Evolutionary conservation across 1,140 invertebrate species (phyloP), one percentile per base, ranked within the genome.

Genomic region (Aphelinus atriplicis): DNA sequence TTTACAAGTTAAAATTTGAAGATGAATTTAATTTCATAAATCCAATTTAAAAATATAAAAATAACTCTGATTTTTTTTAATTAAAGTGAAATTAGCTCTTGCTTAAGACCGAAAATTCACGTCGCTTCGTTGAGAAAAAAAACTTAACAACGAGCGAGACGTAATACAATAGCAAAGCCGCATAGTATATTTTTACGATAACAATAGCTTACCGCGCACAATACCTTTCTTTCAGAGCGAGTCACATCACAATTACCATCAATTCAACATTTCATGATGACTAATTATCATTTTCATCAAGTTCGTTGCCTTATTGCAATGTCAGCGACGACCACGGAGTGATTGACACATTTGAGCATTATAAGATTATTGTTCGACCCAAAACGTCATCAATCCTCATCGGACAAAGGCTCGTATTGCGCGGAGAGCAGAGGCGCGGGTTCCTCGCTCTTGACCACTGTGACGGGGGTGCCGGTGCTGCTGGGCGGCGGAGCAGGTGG

Each of bases 381-480:
- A 60, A 67, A 71, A 71, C 79, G 26, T 26, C 26, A 85, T 88
- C 86, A 96, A 90, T 96, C 95, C 88, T 96, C 95, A 88, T 96
- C 95, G 71, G 94, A 95, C 1, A 96, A 89, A 43, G 94, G 93
- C 86, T 96, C 95, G 86, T 96, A 96, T 85, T 96, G 94, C 72
- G 93, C 92, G 42, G 93, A 94, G 80, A 96, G 90, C 64, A 96
- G 88, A 50, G 94, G 94, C 80, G 94, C 94, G 43, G 94, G 93
- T 86, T 95, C 94, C 56, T 89, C 85, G 75, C 86, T 87, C 77
- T 88, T 84, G 46, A 89, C 79, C 79, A 87, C 83, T 78, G 88
- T 81, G 63, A 87, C 87, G 0, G 80, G 70, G 0, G 82, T 75
- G 4, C 78, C 79, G 1, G 82, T 81, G 5, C 81, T 83, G 79